Percentiles rank a stretch among this genome's conserved stretches.
These are phyloP conservation scores for Gymnosoma rotundatum DNA, from an alignment of 2,888 invertebrate genomes.

Conservation along the genomic window DNA sequence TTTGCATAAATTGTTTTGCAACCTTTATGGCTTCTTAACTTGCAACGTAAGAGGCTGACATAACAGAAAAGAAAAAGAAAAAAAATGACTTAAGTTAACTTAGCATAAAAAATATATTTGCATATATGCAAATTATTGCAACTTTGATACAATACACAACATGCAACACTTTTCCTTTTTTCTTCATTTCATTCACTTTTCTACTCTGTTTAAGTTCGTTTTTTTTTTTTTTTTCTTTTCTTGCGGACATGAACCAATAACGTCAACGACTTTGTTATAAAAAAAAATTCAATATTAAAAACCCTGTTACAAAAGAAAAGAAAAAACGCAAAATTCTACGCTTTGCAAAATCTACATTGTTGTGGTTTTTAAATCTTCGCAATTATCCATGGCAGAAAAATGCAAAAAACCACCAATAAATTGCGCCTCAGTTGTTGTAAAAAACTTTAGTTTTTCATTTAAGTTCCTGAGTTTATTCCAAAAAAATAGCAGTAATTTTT, in stretches of 20 bases:
- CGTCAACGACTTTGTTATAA: slow-evolving; percentile 2
- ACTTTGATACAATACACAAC: slow-evolving; percentile 52
- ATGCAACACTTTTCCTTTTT: slow-evolving; percentile 64
- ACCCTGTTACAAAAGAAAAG: slow-evolving; percentile 1
- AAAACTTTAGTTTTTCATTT: slow-evolving; percentile 21
- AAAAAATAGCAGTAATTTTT: slow-evolving; percentile 1
- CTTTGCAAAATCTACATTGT: slow-evolving; percentile 41
- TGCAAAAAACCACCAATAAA: slow-evolving; percentile 56
- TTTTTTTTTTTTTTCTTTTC: background rate
- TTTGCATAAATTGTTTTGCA: slow-evolving; percentile 64
- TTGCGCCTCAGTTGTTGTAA: slow-evolving; percentile 55
- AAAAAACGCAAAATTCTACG: slow-evolving; percentile 28
- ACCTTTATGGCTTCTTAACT: slow-evolving; percentile 69
- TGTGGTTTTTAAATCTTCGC: slow-evolving; percentile 46
- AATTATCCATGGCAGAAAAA: slow-evolving; percentile 51
- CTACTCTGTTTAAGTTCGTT: slow-evolving; percentile 14
- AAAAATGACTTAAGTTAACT: slow-evolving; percentile 46
- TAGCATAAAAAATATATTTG: slow-evolving; percentile 44
- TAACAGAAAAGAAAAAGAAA: slow-evolving; percentile 8
- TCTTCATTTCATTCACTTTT: background rate
- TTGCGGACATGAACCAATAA: background rate
- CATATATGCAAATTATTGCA: slow-evolving; percentile 66
- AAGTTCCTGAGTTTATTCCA: background rate
- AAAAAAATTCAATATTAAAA: slow-evolving; percentile 2
- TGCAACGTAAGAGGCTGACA: slow-evolving; percentile 51